Evolutionary conservation across 2,888 invertebrate species (phyloP).

Genomic region (Stegophylla sp.): DNA sequence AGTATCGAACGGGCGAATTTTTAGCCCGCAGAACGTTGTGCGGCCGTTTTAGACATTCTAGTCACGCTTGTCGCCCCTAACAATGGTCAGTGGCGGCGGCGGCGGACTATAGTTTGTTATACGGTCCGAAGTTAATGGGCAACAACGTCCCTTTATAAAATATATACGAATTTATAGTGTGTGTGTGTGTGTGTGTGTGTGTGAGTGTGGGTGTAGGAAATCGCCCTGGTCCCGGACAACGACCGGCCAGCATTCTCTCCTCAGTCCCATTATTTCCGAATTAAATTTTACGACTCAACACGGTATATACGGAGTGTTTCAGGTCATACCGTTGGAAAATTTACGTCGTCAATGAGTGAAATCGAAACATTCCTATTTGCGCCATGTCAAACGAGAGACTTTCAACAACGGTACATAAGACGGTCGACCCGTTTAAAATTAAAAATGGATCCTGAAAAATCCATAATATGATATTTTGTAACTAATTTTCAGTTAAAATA

Average conservation of each 20-base stretch:
- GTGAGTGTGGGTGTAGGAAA: background rate
- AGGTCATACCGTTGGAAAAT: too few species aligned
- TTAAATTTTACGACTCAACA: constrained; percentile 14
- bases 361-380: too few species aligned
- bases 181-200: background rate
- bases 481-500: too few species aligned
- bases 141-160: constrained; percentile 35
- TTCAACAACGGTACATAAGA: too few species aligned
- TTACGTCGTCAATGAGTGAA: too few species aligned
- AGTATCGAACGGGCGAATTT: constrained; percentile 33
- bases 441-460: too few species aligned
- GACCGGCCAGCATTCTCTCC: background rate
- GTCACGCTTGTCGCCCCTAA: constrained; percentile 51
- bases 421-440: too few species aligned
- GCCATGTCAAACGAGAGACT: too few species aligned
- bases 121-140: constrained; percentile 29
- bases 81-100: background rate
- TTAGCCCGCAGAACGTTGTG: constrained; percentile 1
- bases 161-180: background rate
- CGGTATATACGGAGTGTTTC: too few species aligned
- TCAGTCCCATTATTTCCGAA: constrained; percentile 14
- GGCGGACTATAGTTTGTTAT: constrained; percentile 24
- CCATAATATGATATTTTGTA: too few species aligned
- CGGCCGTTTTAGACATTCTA: constrained; percentile 32
- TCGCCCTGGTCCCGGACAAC: background rate